Conservation (phyloP, 2,888 invertebrate genomes). For the Ectemnius continuus region DNA sequence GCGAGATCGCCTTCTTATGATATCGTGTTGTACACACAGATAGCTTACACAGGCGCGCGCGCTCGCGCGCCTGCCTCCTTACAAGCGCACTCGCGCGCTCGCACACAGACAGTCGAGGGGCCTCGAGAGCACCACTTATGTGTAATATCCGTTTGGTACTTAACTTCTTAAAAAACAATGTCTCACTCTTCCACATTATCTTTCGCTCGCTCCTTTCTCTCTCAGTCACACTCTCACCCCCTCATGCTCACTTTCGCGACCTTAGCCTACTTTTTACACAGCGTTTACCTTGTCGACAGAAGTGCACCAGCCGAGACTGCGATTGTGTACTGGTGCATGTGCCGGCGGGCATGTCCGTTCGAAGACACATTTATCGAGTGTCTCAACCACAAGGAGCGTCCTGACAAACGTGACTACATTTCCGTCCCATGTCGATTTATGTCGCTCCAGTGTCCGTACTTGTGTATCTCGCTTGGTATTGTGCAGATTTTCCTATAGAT, state of each 20-base stretch:
- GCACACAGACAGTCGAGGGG: background rate
- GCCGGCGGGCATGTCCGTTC: constrained; percentile 1
- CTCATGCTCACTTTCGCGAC: background rate
- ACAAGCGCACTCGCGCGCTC: constrained; percentile 4
- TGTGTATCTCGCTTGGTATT: no score
- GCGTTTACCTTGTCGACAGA: constrained; percentile 14
- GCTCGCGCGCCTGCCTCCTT: background rate
- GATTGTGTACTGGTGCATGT: constrained; percentile 2
- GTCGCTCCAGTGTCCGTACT: no score
- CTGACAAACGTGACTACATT: background rate
- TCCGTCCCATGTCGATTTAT: no score
- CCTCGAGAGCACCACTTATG: background rate
- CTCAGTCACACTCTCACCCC: background rate
- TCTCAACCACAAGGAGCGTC: constrained; percentile 3
- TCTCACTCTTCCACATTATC: background rate
- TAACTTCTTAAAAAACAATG: constrained; percentile 6
- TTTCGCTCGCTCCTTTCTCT: background rate
- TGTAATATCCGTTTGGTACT: constrained; percentile 1
- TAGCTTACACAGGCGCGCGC: background rate
- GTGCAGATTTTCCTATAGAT: no score
- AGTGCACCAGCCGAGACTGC: constrained; percentile 16
- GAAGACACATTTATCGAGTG: constrained; percentile 8
- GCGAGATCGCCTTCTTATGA: constrained; percentile 6
- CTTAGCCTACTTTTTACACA: constrained; percentile 15
- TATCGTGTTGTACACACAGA: background rate